Evolutionary conservation across 2,888 invertebrate genomes (phyloP).

Genomic region (Lithophane ornitopus): DNA sequence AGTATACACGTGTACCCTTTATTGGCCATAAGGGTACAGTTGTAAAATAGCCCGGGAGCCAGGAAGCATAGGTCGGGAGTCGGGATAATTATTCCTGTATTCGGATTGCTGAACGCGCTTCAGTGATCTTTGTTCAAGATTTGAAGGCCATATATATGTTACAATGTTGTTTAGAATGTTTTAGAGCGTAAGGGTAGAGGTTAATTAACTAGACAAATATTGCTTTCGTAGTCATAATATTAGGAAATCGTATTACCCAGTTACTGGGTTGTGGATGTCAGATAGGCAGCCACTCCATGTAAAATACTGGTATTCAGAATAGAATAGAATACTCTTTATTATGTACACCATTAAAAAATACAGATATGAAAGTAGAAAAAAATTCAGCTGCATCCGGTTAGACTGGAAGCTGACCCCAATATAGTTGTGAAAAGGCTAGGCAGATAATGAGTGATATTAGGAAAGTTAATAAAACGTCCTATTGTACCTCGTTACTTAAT

Average conservation of each 20-base stretch:
- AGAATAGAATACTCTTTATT: too few species aligned
- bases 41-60: constrained; percentile 45
- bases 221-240: constrained; percentile 3
- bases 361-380: too few species aligned
- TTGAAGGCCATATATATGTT: constrained; percentile 22
- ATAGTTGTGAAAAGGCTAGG: too few species aligned
- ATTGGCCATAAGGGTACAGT: constrained; percentile 50
- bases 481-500: not conserved
- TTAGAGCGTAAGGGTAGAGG: constrained; percentile 13
- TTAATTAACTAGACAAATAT: constrained; percentile 39
- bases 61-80: constrained; percentile 45
- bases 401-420: too few species aligned
- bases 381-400: too few species aligned
- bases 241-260: too few species aligned
- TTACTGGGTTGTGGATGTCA: too few species aligned
- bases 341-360: too few species aligned
- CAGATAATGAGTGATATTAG: too few species aligned
- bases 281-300: too few species aligned
- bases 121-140: constrained; percentile 33
- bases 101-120: constrained; percentile 30
- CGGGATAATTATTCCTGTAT: constrained; percentile 55
- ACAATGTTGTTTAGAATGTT: constrained; percentile 21
- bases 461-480: not conserved
- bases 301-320: too few species aligned
- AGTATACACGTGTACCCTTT: constrained; percentile 47